phyloP scores from a whole-genome alignment of 2,888 invertebrate genomes.

The Caenorhabditis sulstoni region DNA sequence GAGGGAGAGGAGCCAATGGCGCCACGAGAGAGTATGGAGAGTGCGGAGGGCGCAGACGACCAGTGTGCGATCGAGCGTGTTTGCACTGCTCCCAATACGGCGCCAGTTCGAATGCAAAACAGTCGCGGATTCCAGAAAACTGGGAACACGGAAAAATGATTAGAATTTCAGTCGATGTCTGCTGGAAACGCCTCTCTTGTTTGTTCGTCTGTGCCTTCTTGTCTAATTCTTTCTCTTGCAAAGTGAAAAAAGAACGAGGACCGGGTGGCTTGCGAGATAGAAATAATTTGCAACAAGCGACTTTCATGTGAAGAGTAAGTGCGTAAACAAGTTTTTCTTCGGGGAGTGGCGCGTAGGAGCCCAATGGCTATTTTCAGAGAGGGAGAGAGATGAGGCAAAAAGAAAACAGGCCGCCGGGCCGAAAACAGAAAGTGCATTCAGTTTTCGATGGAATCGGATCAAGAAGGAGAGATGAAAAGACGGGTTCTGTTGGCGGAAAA shows the following conservation, averaged over 20 bases:
- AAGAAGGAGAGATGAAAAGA: slow-evolving; percentile 2
- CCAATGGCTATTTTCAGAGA: slow-evolving; percentile 46
- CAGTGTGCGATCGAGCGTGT: slow-evolving; percentile 16
- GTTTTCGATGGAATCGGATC: slow-evolving; percentile 18
- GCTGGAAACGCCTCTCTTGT: background rate
- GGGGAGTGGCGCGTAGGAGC: slow-evolving; percentile 12
- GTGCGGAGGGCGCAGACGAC: slow-evolving; percentile 8
- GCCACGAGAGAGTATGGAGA: slow-evolving; percentile 24
- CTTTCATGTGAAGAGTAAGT: slow-evolving; percentile 38
- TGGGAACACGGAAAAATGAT: background rate
- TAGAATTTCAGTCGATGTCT: background rate
- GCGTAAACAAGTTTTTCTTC: slow-evolving; percentile 36
- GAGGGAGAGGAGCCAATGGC: slow-evolving; percentile 18
- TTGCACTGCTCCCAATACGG: slow-evolving; percentile 8
- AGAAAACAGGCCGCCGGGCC: slow-evolving; percentile 21
- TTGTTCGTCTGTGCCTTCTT: background rate
- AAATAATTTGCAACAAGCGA: slow-evolving; percentile 37
- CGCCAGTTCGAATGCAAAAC: slow-evolving; percentile 10
- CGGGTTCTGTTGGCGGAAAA: background rate
- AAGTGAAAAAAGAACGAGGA: background rate
- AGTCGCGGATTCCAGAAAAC: background rate
- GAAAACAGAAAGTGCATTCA: slow-evolving; percentile 28
- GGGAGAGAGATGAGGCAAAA: slow-evolving; percentile 5
- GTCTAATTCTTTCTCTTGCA: background rate
- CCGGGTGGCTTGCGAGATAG: background rate